Evolutionary conservation across 2,113 vertebrate species (phyloP).

Genomic region (Zeus faber): DNA sequence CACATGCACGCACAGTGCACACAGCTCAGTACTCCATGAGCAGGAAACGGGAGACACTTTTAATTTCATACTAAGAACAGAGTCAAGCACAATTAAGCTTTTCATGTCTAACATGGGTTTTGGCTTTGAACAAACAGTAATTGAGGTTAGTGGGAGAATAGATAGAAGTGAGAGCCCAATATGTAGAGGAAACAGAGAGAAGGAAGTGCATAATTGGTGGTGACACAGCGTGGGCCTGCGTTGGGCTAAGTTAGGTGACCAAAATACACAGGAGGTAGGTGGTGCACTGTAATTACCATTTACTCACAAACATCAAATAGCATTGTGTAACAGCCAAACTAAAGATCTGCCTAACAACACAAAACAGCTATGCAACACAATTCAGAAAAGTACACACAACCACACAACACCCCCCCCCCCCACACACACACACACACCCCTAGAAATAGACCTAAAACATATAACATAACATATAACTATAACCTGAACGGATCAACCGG

Average conservation of each 20-base stretch:
- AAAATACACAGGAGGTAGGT: slow-evolving; percentile 16
- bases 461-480: slow-evolving; percentile 4
- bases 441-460: slow-evolving; percentile 13
- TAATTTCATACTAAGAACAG: slow-evolving; percentile 12
- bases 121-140: slow-evolving; percentile 17
- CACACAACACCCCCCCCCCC: no score
- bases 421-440: background rate
- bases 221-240: slow-evolving; percentile 1
- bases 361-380: background rate
- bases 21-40: no score
- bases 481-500: slow-evolving; percentile 10
- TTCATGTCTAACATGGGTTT: background rate
- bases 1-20: slow-evolving; percentile 1
- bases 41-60: no score
- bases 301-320: slow-evolving; percentile 3
- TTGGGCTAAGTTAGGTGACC: slow-evolving; percentile 15
- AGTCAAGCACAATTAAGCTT: slow-evolving; percentile 15
- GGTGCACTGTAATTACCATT: slow-evolving; percentile 10
- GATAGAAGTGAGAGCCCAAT: no score
- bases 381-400: slow-evolving; percentile 3
- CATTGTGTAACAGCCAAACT: background rate
- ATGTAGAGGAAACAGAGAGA: slow-evolving; percentile 18
- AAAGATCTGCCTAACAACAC: background rate
- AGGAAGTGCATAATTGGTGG: slow-evolving; percentile 21
- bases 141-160: slow-evolving; percentile 19